Percentiles rank a stretch among this genome's conserved stretches.
These are phyloP conservation scores for Oncorhynchus nerka DNA, from an alignment of 2,113 vertebrate genomes.

Conservation along the genomic window DNA sequence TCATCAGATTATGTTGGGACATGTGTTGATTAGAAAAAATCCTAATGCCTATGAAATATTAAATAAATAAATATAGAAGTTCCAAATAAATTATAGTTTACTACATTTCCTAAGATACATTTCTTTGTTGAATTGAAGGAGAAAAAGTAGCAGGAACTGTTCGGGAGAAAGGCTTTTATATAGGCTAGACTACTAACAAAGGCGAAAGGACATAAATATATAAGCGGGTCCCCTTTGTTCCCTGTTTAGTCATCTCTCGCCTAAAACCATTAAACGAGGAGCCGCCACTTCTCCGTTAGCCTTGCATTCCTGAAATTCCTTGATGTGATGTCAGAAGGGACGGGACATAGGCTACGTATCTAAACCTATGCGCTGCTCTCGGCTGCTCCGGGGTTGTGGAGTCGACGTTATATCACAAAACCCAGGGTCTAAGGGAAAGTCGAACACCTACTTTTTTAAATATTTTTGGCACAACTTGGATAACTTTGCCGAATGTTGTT, in stretches of 20 bases:
- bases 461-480: neutral
- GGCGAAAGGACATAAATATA: slow-evolving; percentile 40
- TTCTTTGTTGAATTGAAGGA: too few relatives aligned
- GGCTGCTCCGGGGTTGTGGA: slow-evolving; percentile 51
- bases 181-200: slow-evolving; percentile 32
- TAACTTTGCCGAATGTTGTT: neutral
- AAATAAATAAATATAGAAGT: too few relatives aligned
- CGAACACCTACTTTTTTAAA: slow-evolving; percentile 22
- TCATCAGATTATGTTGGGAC: neutral
- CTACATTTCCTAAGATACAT: too few relatives aligned
- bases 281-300: slow-evolving; percentile 68
- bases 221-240: slow-evolving; percentile 58
- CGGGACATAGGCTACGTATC: slow-evolving; percentile 43
- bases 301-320: slow-evolving; percentile 72
- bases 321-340: slow-evolving; percentile 72
- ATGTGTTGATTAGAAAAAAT: neutral
- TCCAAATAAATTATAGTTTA: too few relatives aligned
- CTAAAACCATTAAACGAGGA: slow-evolving; percentile 69
- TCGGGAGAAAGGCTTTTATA: slow-evolving; percentile 32
- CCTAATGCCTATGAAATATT: neutral
- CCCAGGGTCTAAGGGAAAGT: slow-evolving; percentile 30
- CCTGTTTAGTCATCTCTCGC: slow-evolving; percentile 61
- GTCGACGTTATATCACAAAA: slow-evolving; percentile 55
- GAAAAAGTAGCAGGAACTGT: neutral
- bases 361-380: slow-evolving; percentile 30